Evolutionary conservation across 2,797 vertebrate genomes (phyloP), one percentile per base, ranked within the genome.

Genomic region (Muscicapa comitata): DNA sequence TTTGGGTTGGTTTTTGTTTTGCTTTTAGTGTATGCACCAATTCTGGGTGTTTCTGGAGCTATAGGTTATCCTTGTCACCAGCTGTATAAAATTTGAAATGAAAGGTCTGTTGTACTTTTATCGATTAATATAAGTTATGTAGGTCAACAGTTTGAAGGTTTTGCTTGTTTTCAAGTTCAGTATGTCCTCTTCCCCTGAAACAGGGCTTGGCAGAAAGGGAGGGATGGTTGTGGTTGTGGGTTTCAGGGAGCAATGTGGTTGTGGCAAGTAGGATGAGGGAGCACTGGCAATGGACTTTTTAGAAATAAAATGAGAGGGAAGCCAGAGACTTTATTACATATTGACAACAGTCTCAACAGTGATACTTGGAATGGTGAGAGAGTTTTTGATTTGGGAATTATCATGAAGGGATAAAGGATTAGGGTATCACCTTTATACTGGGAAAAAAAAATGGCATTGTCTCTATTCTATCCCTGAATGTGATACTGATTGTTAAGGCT

Each of bases 111-210:
- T 40, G 14, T 63, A 45, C 13, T 83, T 83, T 78, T 20, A 31
- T 33, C 0, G 0, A 59, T 66, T 35, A 37, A 28, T n/a, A 1
- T 31, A 21, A 70, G 3, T 40, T 59, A 19, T 1, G 3, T 42
- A 61, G 54, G 31, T 59, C 25, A 54, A 8, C 9, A 25, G 4
- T 55, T 74, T 25, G 26, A n/a, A 74, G 38, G 38, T 29, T 89
- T 61, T 81, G 24, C 17, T 62, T 9, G 1, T 88, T 81, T 63
- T 58, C 23, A 72, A 74, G 15, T 9, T 65, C 17, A 14, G 6
- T 40, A 21, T 67, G 28, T 77, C 18, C 7, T 19, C 13, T 68
- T 61, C 10, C 9, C 9, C 17, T 81, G 55, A 62, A 86, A 33
- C 2, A 21, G 6, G 19, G 5, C 23, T 48, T 77, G 33, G 21